Conservation (phyloP, 2,797 vertebrate genomes). For the Pseudotriccus pelzelni region DNA sequence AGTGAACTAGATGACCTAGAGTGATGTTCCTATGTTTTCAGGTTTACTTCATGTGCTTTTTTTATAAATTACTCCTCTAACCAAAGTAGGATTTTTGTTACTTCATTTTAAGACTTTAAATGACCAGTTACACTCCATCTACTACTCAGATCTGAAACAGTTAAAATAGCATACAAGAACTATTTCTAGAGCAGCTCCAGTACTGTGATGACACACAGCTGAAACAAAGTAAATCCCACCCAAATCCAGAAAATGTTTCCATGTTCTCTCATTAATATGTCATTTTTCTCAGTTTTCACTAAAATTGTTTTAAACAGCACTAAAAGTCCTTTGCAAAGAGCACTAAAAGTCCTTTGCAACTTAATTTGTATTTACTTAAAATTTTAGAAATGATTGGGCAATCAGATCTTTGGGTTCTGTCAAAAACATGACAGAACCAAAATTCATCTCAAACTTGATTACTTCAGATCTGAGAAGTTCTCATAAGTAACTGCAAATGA, state of each 20-base stretch:
- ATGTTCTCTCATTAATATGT: neutral
- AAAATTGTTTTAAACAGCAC: neutral
- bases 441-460: neutral
- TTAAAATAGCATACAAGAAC: neutral
- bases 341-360: neutral
- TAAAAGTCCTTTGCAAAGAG: neutral
- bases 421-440: neutral
- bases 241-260: neutral
- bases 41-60: neutral
- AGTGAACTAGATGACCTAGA: accelerated
- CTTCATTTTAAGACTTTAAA: neutral
- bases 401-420: neutral
- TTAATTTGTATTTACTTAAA: neutral
- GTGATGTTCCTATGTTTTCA: neutral
- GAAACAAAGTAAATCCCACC: neutral
- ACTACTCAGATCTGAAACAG: neutral
- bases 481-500: neutral
- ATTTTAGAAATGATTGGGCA: neutral
- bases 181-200: neutral
- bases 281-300: neutral
- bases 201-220: neutral
- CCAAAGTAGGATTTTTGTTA: neutral
- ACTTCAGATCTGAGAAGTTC: neutral
- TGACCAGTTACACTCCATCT: neutral
- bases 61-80: neutral